These are phyloP conservation scores for Pediacus dermestoides DNA, from an alignment of 2,888 invertebrate species.

Conservation along the genomic window DNA sequence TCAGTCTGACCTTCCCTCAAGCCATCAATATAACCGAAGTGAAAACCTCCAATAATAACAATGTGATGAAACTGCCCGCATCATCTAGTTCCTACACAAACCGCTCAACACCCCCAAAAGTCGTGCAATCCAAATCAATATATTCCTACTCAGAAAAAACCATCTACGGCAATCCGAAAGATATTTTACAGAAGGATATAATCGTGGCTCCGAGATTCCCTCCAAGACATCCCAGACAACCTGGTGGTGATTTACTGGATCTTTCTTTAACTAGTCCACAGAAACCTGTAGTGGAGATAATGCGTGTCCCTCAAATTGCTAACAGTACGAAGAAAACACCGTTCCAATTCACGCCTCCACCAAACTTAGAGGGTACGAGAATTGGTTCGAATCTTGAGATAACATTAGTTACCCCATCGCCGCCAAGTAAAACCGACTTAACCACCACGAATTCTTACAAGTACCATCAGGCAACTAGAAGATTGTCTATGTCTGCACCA, in stretches of 20 bases:
- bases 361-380: constrained; percentile 48
- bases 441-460: no score
- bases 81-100: constrained; percentile 16
- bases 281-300: constrained; percentile 57
- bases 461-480: no score
- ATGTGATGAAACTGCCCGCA: constrained; percentile 20
- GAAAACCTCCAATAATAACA: constrained; percentile 21
- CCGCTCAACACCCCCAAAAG: constrained; percentile 53
- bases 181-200: constrained; percentile 57
- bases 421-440: no score
- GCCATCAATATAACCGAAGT: constrained; percentile 26
- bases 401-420: constrained; percentile 56
- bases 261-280: constrained; percentile 57
- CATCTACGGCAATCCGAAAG: constrained; percentile 72
- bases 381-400: constrained; percentile 69
- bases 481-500: no score
- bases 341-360: constrained; percentile 33
- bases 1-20: constrained; percentile 47
- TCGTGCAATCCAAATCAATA: constrained; percentile 62
- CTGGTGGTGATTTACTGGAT: constrained; percentile 61
- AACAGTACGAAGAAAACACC: constrained; percentile 26
- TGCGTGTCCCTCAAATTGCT: constrained; percentile 51
- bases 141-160: constrained; percentile 62
- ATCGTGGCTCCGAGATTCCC: constrained; percentile 47
- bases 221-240: constrained; percentile 42